phyloP scores from a whole-genome alignment of 1,140 invertebrate species.

The Drosophila ficusphila region DNA sequence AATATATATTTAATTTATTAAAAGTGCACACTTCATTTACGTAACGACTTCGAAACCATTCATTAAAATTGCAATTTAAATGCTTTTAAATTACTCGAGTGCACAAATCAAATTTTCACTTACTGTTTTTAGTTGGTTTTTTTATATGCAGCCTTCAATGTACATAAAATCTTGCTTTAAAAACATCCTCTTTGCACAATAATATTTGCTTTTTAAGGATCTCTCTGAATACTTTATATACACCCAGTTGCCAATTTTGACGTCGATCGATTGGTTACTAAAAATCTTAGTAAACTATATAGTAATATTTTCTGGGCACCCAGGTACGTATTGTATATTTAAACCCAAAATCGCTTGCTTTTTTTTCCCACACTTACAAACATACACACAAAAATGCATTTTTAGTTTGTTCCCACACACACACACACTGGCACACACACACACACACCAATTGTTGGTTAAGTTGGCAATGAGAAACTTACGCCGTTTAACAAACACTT shows the following conservation, averaged over 20 bases:
- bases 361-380: not conserved
- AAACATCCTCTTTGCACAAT: too few species aligned
- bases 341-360: slow-evolving; percentile 1
- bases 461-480: slow-evolving; percentile 56
- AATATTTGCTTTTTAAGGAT: too few species aligned
- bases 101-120: too few species aligned
- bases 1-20: too few species aligned
- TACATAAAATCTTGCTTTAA: too few species aligned
- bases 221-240: too few species aligned
- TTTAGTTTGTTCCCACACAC: slow-evolving; percentile 15
- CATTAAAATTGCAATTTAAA: too few species aligned
- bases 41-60: too few species aligned
- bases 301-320: not conserved
- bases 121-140: too few species aligned
- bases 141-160: too few species aligned
- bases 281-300: not conserved
- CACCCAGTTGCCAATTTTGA: not conserved
- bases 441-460: slow-evolving; percentile 15
- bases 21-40: too few species aligned
- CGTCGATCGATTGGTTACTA: not conserved
- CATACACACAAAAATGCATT: slow-evolving; percentile 11
- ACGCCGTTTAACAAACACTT: slow-evolving; percentile 59
- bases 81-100: too few species aligned
- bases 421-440: slow-evolving; percentile 5
- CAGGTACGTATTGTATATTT: slow-evolving; percentile 4